Evolutionary conservation across 2,113 vertebrate species (phyloP).

Genomic region (Trichomycterus rosablanca): DNA sequence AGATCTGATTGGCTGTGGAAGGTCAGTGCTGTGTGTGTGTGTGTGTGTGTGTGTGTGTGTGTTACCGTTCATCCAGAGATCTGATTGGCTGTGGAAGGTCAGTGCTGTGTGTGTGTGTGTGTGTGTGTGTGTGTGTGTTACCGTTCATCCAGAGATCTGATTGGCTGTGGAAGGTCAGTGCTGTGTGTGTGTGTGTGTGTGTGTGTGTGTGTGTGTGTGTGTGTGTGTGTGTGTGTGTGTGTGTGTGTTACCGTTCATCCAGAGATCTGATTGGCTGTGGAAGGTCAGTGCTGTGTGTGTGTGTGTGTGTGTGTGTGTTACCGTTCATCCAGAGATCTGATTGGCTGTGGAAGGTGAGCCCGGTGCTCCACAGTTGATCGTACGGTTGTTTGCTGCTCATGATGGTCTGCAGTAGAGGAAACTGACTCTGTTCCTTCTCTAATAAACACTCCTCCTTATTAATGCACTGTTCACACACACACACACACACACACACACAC

Average conservation of each 20-base stretch:
- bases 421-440: conserved; percentile 72
- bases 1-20: too few species aligned
- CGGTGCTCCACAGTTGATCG: conserved; percentile 84
- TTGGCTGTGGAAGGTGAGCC: conserved; percentile 74
- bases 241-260: conserved; percentile 79
- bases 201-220: too few species aligned
- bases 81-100: too few species aligned
- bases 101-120: too few species aligned
- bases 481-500: conserved; percentile 3
- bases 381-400: conserved; percentile 75
- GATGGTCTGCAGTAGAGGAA: conserved; percentile 74
- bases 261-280: conserved; percentile 65
- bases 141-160: too few species aligned
- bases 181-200: too few species aligned
- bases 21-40: too few species aligned
- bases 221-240: conserved; percentile 5
- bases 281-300: background rate
- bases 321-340: conserved; percentile 87
- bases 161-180: too few species aligned
- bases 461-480: conserved; percentile 67
- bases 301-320: conserved; percentile 50
- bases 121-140: too few species aligned
- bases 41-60: too few species aligned
- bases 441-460: conserved; percentile 82
- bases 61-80: too few species aligned